These are phyloP conservation scores for Urocyon cinereoargenteus DNA, from an alignment of 2,797 vertebrate species.

Conservation along the genomic window DNA sequence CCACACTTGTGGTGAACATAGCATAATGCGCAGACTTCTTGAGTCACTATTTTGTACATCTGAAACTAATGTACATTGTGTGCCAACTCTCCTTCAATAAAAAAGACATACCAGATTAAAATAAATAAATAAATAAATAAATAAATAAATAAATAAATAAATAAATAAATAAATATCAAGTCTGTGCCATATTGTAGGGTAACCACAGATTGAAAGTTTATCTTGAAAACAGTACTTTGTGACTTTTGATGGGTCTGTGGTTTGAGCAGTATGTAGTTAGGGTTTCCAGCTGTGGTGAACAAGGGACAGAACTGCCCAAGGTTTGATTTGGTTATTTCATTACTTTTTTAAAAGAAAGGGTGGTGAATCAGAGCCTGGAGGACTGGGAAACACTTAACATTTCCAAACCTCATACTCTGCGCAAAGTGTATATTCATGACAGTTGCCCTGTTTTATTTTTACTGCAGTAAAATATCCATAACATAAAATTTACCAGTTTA, in stretches of 20 bases:
- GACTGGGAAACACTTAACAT: not conserved
- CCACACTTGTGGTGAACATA: not conserved
- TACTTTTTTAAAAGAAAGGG: not conserved
- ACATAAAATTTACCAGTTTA: not conserved
- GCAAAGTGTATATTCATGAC: not conserved
- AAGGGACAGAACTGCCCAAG: not conserved
- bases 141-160: not conserved
- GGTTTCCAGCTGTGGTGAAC: not conserved
- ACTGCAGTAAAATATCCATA: not conserved
- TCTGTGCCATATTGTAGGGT: not conserved
- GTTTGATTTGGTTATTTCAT: slow-evolving; percentile 2
- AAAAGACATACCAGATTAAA: not conserved
- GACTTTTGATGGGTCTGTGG: not conserved
- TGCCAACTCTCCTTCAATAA: not conserved
- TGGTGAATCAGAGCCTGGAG: not conserved
- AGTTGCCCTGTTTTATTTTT: not conserved
- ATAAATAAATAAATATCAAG: not conserved
- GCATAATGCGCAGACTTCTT: not conserved
- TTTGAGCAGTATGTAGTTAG: not conserved
- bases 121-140: not conserved
- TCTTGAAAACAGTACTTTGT: not conserved
- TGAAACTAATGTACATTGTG: not conserved
- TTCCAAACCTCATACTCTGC: not conserved
- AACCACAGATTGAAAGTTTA: not conserved
- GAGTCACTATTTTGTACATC: not conserved